These are phyloP conservation scores for Panagrolaimus sp. DNA, from an alignment of 1,140 invertebrate species.

Conservation along the genomic window DNA sequence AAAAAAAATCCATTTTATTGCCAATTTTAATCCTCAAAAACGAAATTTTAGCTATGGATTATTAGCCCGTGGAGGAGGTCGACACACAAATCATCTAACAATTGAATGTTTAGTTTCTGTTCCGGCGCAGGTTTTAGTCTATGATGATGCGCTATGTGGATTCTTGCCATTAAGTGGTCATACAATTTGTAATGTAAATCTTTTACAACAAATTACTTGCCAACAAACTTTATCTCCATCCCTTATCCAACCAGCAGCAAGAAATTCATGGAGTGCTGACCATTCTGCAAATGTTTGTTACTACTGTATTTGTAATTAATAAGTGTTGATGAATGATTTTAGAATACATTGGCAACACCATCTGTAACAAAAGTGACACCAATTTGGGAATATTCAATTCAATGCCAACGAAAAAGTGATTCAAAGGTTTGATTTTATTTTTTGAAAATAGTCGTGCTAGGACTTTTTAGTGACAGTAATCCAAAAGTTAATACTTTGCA, in stretches of 20 bases:
- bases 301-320: not conserved
- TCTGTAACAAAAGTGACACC: conserved; percentile 21
- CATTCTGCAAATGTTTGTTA: conserved; percentile 12
- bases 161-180: conserved; percentile 22
- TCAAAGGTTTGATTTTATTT: conserved; percentile 21
- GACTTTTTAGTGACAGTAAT: no score
- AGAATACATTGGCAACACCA: conserved; percentile 14
- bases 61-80: no score
- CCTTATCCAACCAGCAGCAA: conserved; percentile 14
- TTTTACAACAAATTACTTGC: conserved; percentile 31
- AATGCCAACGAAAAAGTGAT: conserved; percentile 23
- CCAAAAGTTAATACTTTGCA: not conserved
- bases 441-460: not conserved
- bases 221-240: conserved; percentile 28
- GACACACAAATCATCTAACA: conserved; percentile 20
- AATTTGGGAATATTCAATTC: conserved; percentile 27
- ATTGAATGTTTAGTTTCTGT: conserved; percentile 28
- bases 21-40: no score
- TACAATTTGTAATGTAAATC: conserved; percentile 22
- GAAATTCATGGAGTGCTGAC: conserved; percentile 27
- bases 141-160: conserved; percentile 23
- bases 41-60: no score
- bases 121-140: conserved; percentile 21
- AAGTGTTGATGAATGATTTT: conserved; percentile 9
- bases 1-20: no score